Conservation (phyloP, 1,140 invertebrate genomes). For the Cherax quadricarinatus region DNA sequence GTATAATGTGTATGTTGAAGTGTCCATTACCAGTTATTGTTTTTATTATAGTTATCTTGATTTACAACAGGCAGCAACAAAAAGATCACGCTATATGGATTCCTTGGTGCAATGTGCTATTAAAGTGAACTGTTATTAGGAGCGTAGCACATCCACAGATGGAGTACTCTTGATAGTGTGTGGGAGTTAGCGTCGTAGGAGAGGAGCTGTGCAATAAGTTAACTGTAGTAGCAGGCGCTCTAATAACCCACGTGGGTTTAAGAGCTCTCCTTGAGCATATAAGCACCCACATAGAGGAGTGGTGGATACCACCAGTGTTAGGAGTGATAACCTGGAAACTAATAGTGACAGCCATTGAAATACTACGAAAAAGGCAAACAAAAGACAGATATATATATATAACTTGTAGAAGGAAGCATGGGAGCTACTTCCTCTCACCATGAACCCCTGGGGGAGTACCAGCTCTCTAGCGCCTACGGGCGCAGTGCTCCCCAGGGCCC, state of each 20-base stretch:
- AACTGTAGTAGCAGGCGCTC: not conserved
- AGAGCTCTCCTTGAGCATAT: too few species aligned
- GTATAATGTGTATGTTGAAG: too few species aligned
- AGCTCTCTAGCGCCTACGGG: not conserved
- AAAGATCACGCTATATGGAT: not conserved
- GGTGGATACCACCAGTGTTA: too few species aligned
- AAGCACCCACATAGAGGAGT: not conserved
- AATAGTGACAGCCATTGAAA: not conserved
- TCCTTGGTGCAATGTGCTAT: not conserved
- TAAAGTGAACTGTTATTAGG: not conserved
- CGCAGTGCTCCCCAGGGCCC: not conserved
- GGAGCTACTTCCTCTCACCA: constrained; percentile 27
- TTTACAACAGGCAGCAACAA: not conserved
- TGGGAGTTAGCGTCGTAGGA: not conserved
- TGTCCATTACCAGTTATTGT: too few species aligned
- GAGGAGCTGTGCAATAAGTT: not conserved
- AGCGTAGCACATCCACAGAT: not conserved
- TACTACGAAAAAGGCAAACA: not conserved
- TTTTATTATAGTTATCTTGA: too few species aligned
- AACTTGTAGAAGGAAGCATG: not conserved
- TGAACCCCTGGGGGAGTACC: constrained; percentile 33
- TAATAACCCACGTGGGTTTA: not conserved
- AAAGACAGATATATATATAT: not conserved
- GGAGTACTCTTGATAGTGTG: constrained; percentile 7
- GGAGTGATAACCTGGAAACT: too few species aligned